phyloP scores from a whole-genome alignment of 2,888 invertebrate species.

The Graphium colonna region DNA sequence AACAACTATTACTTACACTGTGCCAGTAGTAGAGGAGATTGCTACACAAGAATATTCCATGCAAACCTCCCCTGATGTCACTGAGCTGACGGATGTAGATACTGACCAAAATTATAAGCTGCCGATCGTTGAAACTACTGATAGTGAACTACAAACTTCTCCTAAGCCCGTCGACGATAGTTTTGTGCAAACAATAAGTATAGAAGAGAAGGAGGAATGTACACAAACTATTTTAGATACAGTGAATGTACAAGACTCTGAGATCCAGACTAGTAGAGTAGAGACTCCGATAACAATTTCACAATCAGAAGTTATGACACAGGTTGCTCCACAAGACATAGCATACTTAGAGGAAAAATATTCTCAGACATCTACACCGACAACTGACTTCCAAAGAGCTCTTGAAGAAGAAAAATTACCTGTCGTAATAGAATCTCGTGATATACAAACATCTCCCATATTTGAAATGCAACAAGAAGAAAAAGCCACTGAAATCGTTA shows the following conservation, averaged over 20 bases:
- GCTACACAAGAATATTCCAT: constrained; percentile 76
- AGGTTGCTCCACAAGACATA: constrained; percentile 70
- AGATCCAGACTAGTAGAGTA: constrained; percentile 65
- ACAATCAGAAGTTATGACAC: constrained; percentile 76
- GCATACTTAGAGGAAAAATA: constrained; percentile 63
- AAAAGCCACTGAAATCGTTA: constrained; percentile 58
- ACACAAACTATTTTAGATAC: constrained; percentile 68
- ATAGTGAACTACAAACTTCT: constrained; percentile 76
- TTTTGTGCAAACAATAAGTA: constrained; percentile 82
- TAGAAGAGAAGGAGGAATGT: constrained; percentile 59
- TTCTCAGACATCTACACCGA: constrained; percentile 69
- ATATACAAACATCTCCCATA: constrained; percentile 78
- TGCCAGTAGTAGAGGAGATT: constrained; percentile 81
- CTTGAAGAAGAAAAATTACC: constrained; percentile 39
- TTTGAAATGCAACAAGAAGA: constrained; percentile 52
- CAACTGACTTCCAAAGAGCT: constrained; percentile 22
- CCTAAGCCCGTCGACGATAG: constrained; percentile 71
- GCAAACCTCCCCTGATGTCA: constrained; percentile 80
- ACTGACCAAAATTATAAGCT: constrained; percentile 53
- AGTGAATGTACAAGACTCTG: constrained; percentile 56
- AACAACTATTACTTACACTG: constrained; percentile 77
- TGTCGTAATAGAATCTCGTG: constrained; percentile 55
- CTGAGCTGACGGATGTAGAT: constrained; percentile 47
- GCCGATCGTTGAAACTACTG: constrained; percentile 51
- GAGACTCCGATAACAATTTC: constrained; percentile 55